These are phyloP conservation scores for Cheilinus undulatus DNA, from an alignment of 2,113 vertebrate species.

Conservation along the genomic window DNA sequence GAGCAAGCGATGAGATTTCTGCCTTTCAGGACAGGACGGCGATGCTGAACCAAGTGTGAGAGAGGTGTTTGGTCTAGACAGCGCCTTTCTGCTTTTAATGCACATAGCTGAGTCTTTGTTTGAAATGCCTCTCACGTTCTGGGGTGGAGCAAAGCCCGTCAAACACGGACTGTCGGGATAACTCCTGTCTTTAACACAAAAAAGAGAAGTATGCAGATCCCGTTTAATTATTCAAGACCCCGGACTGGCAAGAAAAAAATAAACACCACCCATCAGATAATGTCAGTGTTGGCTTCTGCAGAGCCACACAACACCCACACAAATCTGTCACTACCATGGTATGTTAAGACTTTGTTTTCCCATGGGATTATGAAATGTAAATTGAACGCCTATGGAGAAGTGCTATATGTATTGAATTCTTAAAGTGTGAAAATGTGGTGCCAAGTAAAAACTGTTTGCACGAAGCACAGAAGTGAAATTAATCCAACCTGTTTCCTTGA, in stretches of 20 bases:
- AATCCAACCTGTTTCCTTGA: constrained; percentile 3
- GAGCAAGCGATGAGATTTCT: constrained; percentile 67
- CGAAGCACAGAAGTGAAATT: constrained; percentile 2
- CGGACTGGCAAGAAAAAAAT: constrained; percentile 52
- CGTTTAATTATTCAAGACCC: constrained; percentile 77
- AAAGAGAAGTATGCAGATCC: constrained; percentile 56
- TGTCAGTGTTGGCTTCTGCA: constrained; percentile 59
- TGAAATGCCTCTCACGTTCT: constrained; percentile 65
- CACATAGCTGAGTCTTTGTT: constrained; percentile 52
- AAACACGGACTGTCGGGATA: constrained; percentile 63
- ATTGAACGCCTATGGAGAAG: constrained; percentile 27
- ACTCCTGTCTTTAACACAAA: constrained; percentile 58
- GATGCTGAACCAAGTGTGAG: constrained; percentile 57
- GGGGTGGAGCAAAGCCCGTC: constrained; percentile 63
- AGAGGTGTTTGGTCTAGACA: constrained; percentile 60
- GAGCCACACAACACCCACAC: constrained; percentile 73
- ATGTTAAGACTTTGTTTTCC: constrained; percentile 20
- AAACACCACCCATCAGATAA: constrained; percentile 67
- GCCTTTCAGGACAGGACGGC: constrained; percentile 56
- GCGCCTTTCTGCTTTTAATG: constrained; percentile 51
- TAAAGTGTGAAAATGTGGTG: constrained; percentile 9
- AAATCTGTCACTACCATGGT: constrained; percentile 64
- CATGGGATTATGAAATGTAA: constrained; percentile 41
- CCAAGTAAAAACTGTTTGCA: not conserved
- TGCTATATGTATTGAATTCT: not conserved